Evolutionary conservation across 1,140 invertebrate species (phyloP).

Genomic region (Drosophila guanche): DNA sequence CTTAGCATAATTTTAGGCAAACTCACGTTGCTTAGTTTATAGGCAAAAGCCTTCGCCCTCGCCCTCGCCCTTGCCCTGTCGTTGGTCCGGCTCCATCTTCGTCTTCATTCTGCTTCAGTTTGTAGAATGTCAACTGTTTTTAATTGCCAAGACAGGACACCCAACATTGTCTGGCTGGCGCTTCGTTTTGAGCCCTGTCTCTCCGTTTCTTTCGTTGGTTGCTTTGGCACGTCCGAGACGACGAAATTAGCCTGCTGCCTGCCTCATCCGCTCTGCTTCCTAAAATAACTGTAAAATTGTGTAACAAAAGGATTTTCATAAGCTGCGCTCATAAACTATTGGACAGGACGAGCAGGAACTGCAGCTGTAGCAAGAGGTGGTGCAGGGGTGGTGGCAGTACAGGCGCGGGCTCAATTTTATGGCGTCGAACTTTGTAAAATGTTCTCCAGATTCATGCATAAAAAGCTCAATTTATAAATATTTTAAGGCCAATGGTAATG

Average conservation of each 20-base stretch:
- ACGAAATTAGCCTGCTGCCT: slow-evolving; percentile 63
- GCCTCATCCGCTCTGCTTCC: slow-evolving; percentile 16
- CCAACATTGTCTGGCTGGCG: slow-evolving; percentile 59
- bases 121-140: slow-evolving; percentile 80
- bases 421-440: slow-evolving; percentile 63
- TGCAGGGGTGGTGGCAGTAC: neutral
- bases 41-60: slow-evolving; percentile 53
- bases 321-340: slow-evolving; percentile 77
- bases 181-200: slow-evolving; percentile 2
- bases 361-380: neutral
- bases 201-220: slow-evolving; percentile 24
- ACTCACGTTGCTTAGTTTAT: slow-evolving; percentile 81
- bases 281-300: slow-evolving; percentile 78
- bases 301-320: slow-evolving; percentile 81
- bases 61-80: neutral
- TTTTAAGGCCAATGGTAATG: slow-evolving; percentile 59
- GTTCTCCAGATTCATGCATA: slow-evolving; percentile 39
- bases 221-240: slow-evolving; percentile 66
- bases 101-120: slow-evolving; percentile 53
- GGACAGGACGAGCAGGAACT: slow-evolving; percentile 8
- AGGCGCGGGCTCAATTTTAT: slow-evolving; percentile 57
- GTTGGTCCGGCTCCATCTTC: slow-evolving; percentile 10
- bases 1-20: slow-evolving; percentile 82
- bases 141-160: slow-evolving; percentile 66
- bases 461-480: slow-evolving; percentile 60